Conservation (phyloP, 1,140 invertebrate genomes). For the Brachionus manjavacas region DNA sequence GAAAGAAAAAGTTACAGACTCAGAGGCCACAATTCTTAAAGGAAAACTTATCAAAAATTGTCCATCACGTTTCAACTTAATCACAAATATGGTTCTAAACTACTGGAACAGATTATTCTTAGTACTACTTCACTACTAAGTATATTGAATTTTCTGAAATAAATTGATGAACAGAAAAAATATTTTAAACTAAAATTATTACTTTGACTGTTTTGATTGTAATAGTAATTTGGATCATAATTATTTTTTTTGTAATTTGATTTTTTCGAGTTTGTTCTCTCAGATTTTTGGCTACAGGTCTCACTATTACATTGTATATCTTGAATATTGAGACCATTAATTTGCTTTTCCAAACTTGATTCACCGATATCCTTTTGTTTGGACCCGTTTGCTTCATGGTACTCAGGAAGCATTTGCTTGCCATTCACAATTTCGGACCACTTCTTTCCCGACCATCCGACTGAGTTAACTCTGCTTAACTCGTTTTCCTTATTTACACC, state of each 20-base stretch:
- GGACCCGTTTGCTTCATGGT: background rate
- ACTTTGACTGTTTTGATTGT: background rate
- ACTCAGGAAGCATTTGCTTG: background rate
- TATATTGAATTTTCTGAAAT: too few species aligned
- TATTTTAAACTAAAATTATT: background rate
- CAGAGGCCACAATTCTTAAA: too few species aligned
- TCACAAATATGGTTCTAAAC: too few species aligned
- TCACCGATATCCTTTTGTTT: background rate
- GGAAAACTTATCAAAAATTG: too few species aligned
- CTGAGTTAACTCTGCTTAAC: background rate
- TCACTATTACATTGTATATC: background rate
- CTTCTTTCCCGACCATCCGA: background rate
- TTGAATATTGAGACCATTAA: background rate
- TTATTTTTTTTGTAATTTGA: slow-evolving; percentile 5
- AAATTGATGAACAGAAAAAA: too few species aligned
- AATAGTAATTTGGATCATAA: background rate
- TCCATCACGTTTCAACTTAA: too few species aligned
- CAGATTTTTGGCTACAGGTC: background rate
- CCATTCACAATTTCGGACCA: slow-evolving; percentile 19
- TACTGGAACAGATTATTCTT: too few species aligned
- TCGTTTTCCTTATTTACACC: background rate
- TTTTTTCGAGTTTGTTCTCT: background rate
- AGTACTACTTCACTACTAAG: too few species aligned
- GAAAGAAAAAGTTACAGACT: too few species aligned
- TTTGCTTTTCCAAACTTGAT: background rate